Evolutionary conservation across 1,140 invertebrate genomes (phyloP).

Genomic region (Danaus melanippus): DNA sequence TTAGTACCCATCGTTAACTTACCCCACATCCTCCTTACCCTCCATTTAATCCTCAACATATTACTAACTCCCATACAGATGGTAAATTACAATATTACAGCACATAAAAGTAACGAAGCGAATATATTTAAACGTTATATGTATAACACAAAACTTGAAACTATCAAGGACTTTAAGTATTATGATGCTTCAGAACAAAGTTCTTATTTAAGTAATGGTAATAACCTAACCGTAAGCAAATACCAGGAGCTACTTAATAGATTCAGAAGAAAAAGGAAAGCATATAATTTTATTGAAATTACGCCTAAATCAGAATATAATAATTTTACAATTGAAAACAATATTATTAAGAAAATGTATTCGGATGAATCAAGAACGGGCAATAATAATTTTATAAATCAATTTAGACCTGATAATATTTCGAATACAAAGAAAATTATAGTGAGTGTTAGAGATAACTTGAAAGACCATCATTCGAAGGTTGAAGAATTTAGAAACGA

Average conservation of each 20-base stretch:
- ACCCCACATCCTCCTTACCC: slow-evolving; percentile 27
- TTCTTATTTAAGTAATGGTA: slow-evolving; percentile 9
- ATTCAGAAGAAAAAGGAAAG: slow-evolving; percentile 41
- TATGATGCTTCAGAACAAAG: slow-evolving; percentile 1
- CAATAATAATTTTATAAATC: too few relatives aligned
- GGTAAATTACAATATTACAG: slow-evolving; percentile 17
- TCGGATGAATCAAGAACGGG: too few relatives aligned
- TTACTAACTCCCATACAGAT: slow-evolving; percentile 44
- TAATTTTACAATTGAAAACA: slow-evolving; percentile 4
- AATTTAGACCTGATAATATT: too few relatives aligned
- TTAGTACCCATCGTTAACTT: slow-evolving; percentile 37
- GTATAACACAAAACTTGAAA: too few relatives aligned
- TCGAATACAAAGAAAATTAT: too few relatives aligned
- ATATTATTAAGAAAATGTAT: not conserved
- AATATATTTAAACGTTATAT: too few relatives aligned
- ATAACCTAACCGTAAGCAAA: slow-evolving; percentile 25
- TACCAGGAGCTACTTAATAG: slow-evolving; percentile 43
- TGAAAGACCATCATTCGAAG: slow-evolving; percentile 10
- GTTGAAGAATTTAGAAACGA: slow-evolving; percentile 21
- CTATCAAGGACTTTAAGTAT: too few relatives aligned
- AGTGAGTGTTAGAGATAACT: slow-evolving; percentile 8
- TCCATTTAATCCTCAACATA: slow-evolving; percentile 31
- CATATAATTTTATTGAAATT: not conserved
- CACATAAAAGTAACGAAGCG: not conserved
- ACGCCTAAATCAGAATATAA: slow-evolving; percentile 4